phyloP scores from a whole-genome alignment of 2,888 invertebrate genomes.

The Brassicogethes aeneus region DNA sequence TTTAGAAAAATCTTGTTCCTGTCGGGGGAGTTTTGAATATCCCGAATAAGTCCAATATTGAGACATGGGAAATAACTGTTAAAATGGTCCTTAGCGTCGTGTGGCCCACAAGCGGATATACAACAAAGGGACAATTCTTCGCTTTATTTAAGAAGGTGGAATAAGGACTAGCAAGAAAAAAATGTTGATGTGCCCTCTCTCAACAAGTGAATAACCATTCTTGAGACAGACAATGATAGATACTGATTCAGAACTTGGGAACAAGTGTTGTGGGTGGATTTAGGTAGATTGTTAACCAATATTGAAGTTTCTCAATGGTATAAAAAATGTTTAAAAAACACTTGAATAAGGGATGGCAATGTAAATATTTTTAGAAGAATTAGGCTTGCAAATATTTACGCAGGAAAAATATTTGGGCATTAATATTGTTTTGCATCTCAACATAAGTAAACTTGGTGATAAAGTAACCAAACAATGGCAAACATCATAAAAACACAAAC shows the following conservation, averaged over 20 bases:
- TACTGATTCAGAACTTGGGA: conserved; percentile 10
- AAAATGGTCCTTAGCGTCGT: conserved; percentile 22
- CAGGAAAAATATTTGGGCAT: too few species aligned
- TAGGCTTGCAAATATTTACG: too few species aligned
- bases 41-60: conserved; percentile 14
- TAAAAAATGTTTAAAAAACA: conserved; percentile 2
- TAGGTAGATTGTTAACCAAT: conserved; percentile 19
- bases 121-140: conserved; percentile 8
- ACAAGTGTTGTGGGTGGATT: conserved; percentile 16
- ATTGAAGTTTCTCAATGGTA: conserved; percentile 10
- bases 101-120: conserved; percentile 21
- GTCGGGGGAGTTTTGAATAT: too few species aligned
- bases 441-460: too few species aligned
- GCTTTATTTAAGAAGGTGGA: conserved; percentile 9
- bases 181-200: not conserved
- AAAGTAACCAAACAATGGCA: too few species aligned
- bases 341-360: not conserved
- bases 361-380: not conserved
- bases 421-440: too few species aligned
- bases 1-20: too few species aligned
- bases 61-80: conserved; percentile 29
- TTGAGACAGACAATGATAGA: not conserved
- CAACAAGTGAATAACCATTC: not conserved
- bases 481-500: too few species aligned
- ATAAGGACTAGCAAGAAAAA: conserved; percentile 9